A percentile compares a stretch with the other conserved stretches of the same genome.
Evolutionary conservation across 2,113 vertebrate species (phyloP).

Genomic region (Dendrocopos noguchii): DNA sequence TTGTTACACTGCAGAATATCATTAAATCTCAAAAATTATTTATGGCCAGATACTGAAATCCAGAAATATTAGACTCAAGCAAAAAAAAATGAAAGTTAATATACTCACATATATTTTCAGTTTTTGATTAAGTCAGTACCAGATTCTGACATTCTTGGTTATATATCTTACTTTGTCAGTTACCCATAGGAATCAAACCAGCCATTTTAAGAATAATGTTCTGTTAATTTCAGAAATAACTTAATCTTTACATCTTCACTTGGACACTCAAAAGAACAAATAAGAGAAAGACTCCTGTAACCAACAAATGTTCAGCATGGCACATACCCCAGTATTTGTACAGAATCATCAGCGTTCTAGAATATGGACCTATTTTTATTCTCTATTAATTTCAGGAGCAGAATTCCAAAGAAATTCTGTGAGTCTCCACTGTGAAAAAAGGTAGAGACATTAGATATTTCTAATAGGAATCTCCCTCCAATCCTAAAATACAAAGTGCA

Average conservation of each 20-base stretch:
- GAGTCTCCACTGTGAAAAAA: not conserved
- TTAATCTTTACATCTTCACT: not conserved
- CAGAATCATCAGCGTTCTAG: not conserved
- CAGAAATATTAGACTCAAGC: not conserved
- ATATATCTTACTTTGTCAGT: not conserved
- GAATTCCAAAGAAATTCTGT: not conserved
- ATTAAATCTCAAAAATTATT: not conserved
- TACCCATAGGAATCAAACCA: not conserved
- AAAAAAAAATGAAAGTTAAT: not conserved
- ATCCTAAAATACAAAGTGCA: not conserved
- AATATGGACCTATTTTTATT: not conserved
- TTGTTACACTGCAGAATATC: not conserved
- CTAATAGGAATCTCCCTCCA: not conserved
- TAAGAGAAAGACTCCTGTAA: not conserved
- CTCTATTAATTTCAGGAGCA: not conserved
- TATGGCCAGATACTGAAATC: not conserved
- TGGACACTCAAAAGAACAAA: not conserved
- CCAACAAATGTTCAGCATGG: not conserved
- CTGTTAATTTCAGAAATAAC: not conserved
- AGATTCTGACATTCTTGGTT: not conserved
- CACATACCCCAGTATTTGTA: not conserved
- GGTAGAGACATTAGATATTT: not conserved
- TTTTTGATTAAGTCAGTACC: not conserved
- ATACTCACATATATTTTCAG: not conserved
- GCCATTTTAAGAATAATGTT: not conserved